phyloP scores from a whole-genome alignment of 2,888 invertebrate genomes.

The Cryptus armator region DNA sequence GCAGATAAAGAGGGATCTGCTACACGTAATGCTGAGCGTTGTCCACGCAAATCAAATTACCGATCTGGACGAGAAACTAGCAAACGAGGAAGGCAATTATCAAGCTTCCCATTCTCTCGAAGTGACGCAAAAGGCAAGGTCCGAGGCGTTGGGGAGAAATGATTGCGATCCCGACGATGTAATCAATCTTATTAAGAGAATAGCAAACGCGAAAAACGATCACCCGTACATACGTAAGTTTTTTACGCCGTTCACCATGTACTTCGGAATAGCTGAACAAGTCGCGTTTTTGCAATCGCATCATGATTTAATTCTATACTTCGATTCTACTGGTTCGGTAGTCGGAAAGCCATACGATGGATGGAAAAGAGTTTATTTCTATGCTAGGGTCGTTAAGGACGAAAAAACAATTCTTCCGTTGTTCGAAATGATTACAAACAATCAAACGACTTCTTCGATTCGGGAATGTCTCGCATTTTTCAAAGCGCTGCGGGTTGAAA shows the following conservation, averaged over 20 bases:
- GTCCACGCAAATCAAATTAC: conserved; percentile 24
- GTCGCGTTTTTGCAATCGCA: conserved; percentile 44
- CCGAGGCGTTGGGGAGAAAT: conserved; percentile 32
- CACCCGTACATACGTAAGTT: conserved; percentile 51
- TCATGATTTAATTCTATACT: conserved; percentile 27
- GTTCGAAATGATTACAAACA: conserved; percentile 53
- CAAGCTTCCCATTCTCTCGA: conserved; percentile 38
- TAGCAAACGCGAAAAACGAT: conserved; percentile 21
- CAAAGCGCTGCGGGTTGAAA: conserved; percentile 26
- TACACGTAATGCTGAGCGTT: conserved; percentile 21
- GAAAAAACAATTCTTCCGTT: conserved; percentile 38
- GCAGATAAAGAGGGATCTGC: conserved; percentile 9
- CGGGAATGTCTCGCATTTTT: conserved; percentile 23
- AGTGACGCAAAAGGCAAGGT: conserved; percentile 53
- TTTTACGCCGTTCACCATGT: conserved; percentile 47
- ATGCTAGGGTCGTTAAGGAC: conserved; percentile 43
- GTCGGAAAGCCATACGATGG: conserved; percentile 22
- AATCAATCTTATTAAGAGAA: conserved; percentile 26
- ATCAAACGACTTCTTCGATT: conserved; percentile 45
- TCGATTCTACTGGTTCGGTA: conserved; percentile 48
- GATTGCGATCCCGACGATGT: conserved; percentile 46
- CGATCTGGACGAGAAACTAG: conserved; percentile 23
- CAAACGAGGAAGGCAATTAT: conserved; percentile 25
- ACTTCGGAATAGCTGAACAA: conserved; percentile 42
- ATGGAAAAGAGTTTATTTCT: conserved; percentile 51